phyloP scores from a whole-genome alignment of 1,140 invertebrate species.

The Venustaconcha ellipsiformis region DNA sequence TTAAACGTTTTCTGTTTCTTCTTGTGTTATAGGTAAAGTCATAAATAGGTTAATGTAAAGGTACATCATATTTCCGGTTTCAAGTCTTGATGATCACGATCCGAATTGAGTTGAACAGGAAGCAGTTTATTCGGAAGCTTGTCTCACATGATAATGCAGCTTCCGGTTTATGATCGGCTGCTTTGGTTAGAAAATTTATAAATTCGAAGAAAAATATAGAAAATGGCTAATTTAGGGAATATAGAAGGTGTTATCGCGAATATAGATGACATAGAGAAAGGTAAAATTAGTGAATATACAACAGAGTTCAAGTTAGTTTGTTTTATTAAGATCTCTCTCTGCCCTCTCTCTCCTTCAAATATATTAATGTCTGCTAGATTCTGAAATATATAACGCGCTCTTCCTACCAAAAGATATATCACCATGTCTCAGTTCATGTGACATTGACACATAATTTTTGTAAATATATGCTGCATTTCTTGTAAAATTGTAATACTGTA shows the following conservation, averaged over 20 bases:
- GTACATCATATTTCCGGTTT: too few species aligned
- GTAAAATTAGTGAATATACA: constrained; percentile 11
- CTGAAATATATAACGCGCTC: neutral
- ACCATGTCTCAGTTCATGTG: neutral
- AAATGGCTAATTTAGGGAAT: constrained; percentile 35
- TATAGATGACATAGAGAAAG: constrained; percentile 59
- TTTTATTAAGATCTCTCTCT: neutral
- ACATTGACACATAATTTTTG: neutral
- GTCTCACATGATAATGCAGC: too few species aligned
- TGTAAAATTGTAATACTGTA: too few species aligned
- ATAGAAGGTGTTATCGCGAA: constrained; percentile 49
- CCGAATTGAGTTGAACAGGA: too few species aligned
- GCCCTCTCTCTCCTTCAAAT: neutral
- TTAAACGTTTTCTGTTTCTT: too few species aligned
- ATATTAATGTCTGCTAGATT: neutral
- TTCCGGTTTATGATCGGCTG: too few species aligned
- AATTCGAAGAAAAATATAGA: neutral
- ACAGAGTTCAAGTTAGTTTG: neutral
- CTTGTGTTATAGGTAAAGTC: too few species aligned
- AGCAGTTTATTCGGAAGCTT: too few species aligned
- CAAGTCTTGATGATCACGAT: too few species aligned
- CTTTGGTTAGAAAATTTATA: too few species aligned
- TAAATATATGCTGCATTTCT: neutral
- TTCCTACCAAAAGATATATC: constrained; percentile 1
- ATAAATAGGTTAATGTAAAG: too few species aligned